These are phyloP conservation scores for Xestia xanthographa DNA, from an alignment of 2,888 invertebrate species.

Conservation along the genomic window DNA sequence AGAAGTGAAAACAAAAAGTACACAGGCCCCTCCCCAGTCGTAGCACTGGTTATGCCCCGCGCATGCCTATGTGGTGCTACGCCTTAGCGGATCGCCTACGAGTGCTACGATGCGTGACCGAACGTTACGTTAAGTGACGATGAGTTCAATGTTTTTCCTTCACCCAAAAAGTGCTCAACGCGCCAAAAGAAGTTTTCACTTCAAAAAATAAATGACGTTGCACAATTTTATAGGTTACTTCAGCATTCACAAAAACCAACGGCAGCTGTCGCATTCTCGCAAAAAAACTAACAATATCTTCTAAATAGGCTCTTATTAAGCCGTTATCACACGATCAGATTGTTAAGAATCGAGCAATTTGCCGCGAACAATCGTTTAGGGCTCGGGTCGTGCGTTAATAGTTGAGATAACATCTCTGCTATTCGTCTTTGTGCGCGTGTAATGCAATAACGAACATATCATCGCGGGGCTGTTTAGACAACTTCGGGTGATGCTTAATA, in stretches of 20 bases:
- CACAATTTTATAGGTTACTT: constrained; percentile 32
- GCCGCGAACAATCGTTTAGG: constrained; percentile 65
- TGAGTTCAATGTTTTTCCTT: too few relatives aligned
- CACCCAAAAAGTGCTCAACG: too few relatives aligned
- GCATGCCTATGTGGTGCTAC: too few relatives aligned
- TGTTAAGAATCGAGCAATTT: constrained; percentile 70
- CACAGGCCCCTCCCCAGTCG: too few relatives aligned
- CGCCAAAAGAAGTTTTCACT: too few relatives aligned
- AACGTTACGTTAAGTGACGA: too few relatives aligned
- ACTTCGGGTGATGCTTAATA: constrained; percentile 28
- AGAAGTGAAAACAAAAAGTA: too few relatives aligned
- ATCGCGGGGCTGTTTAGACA: constrained; percentile 3
- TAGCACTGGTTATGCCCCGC: too few relatives aligned
- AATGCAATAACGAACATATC: constrained; percentile 59
- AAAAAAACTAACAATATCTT: constrained; percentile 58
- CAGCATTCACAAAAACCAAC: constrained; percentile 28
- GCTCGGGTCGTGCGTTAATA: constrained; percentile 62
- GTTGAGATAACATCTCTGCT: constrained; percentile 70
- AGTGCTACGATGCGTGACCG: too few relatives aligned
- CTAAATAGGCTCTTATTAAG: constrained; percentile 62
- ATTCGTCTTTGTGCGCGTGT: constrained; percentile 62
- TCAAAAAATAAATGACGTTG: constrained; percentile 19
- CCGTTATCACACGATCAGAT: constrained; percentile 65
- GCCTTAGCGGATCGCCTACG: too few relatives aligned
- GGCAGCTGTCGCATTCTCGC: constrained; percentile 49